Conservation (phyloP, 2,113 vertebrate species). For the Callionymus lyra region DNA sequence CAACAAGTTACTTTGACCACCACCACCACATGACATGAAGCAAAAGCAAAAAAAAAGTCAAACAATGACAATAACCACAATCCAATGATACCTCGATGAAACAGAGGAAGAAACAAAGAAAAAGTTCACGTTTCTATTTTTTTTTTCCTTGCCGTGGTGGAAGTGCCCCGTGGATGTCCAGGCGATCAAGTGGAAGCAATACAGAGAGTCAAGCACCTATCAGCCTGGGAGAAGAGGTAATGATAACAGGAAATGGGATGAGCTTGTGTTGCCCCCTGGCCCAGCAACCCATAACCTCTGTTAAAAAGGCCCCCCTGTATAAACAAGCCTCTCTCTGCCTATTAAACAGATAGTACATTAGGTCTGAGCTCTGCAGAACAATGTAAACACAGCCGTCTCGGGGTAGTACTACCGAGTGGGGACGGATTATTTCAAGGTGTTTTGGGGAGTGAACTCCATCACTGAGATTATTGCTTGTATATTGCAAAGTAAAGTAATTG, state of each 20-base stretch:
- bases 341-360: constrained; percentile 67
- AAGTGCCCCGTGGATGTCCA: constrained; percentile 6
- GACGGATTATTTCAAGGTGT: constrained; percentile 30
- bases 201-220: constrained; percentile 36
- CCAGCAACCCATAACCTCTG: constrained; percentile 45
- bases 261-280: constrained; percentile 50
- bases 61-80: no score
- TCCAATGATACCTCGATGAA: no score
- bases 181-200: constrained; percentile 33
- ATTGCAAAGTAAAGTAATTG: constrained; percentile 67
- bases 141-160: no score
- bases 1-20: constrained; percentile 13
- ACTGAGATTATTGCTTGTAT: constrained; percentile 52
- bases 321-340: constrained; percentile 57
- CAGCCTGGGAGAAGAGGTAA: constrained; percentile 43
- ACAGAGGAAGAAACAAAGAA: no score
- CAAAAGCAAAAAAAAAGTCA: constrained; percentile 10
- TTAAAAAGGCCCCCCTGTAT: constrained; percentile 48
- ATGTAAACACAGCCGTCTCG: constrained; percentile 65
- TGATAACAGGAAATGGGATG: constrained; percentile 61
- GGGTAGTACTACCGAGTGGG: constrained; percentile 5
- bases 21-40: constrained; percentile 20
- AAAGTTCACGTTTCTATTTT: no score
- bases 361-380: constrained; percentile 33
- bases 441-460: constrained; percentile 50